Percentiles rank a stretch among this genome's conserved stretches.
These are phyloP conservation scores for Bilobella aurantiaca DNA, from an alignment of 1,140 invertebrate genomes.

Conservation along the genomic window DNA sequence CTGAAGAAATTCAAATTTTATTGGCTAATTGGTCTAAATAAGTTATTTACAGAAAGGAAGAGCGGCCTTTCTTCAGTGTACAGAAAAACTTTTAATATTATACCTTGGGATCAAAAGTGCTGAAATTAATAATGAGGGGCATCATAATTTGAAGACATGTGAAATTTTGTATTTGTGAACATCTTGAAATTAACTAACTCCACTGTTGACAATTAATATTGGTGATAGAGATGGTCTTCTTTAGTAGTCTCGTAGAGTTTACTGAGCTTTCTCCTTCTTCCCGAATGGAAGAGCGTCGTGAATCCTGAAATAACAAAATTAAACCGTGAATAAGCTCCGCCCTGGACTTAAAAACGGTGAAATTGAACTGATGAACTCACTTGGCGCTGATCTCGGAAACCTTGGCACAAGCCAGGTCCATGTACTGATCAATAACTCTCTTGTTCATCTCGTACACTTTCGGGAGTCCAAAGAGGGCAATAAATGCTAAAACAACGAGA, in stretches of 20 bases:
- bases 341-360: background rate
- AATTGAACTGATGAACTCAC: conserved; percentile 48
- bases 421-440: conserved; percentile 86
- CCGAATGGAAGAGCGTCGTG: conserved; percentile 80
- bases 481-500: conserved; percentile 54
- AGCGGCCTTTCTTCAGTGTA: background rate
- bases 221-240: background rate
- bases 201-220: background rate
- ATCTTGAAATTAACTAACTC: background rate
- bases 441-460: conserved; percentile 98
- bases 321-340: conserved; percentile 9
- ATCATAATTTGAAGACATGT: background rate
- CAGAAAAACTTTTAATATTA: background rate
- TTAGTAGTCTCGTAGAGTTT: conserved; percentile 40
- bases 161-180: background rate
- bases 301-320: conserved; percentile 54
- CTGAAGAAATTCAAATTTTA: background rate
- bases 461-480: conserved; percentile 87
- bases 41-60: background rate
- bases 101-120: background rate
- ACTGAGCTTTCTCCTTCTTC: conserved; percentile 75
- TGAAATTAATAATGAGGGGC: background rate
- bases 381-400: conserved; percentile 77
- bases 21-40: background rate
- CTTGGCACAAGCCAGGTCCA: conserved; percentile 75